These are phyloP conservation scores for Ricordea florida DNA, from an alignment of 92 coral and sea anemone genomes.

Conservation along the genomic window DNA sequence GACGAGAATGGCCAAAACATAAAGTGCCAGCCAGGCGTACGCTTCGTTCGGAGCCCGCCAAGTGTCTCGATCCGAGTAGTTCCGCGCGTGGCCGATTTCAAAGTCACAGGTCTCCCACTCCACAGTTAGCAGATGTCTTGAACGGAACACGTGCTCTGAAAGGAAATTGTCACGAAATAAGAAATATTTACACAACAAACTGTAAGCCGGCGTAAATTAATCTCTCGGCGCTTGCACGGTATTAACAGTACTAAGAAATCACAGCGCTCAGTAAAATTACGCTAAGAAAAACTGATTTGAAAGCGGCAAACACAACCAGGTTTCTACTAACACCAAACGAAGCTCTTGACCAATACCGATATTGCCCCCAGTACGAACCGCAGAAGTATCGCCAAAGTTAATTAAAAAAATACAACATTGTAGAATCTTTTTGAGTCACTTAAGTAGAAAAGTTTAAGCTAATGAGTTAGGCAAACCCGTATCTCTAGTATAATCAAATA, in stretches of 20 bases:
- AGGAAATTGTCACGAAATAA: neutral
- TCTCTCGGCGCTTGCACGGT: neutral
- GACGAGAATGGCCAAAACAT: conserved; percentile 74
- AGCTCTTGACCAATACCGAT: neutral
- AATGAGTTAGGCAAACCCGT: too few species aligned
- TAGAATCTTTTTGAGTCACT: too few species aligned
- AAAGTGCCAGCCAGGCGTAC: conserved; percentile 85
- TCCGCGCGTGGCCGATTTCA: conserved; percentile 81
- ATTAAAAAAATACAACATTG: too few species aligned
- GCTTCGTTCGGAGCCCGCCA: conserved; percentile 78
- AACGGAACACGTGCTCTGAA: conserved; percentile 48
- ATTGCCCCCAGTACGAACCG: too few species aligned
- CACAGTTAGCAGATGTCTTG: conserved; percentile 85
- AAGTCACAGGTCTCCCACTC: conserved; percentile 97
- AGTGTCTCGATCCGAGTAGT: conserved; percentile 75
- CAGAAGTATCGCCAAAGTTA: too few species aligned
- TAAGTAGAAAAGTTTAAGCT: too few species aligned
- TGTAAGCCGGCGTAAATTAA: too few species aligned
- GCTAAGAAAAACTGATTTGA: neutral
- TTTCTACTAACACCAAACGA: neutral
- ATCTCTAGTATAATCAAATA: too few species aligned
- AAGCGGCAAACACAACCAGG: neutral
- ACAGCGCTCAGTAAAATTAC: neutral
- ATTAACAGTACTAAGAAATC: neutral
- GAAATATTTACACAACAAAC: neutral